Percentiles rank a stretch among this genome's conserved stretches.
These are phyloP conservation scores for Archips xylosteana DNA, from an alignment of 2,888 invertebrate genomes.

Conservation along the genomic window DNA sequence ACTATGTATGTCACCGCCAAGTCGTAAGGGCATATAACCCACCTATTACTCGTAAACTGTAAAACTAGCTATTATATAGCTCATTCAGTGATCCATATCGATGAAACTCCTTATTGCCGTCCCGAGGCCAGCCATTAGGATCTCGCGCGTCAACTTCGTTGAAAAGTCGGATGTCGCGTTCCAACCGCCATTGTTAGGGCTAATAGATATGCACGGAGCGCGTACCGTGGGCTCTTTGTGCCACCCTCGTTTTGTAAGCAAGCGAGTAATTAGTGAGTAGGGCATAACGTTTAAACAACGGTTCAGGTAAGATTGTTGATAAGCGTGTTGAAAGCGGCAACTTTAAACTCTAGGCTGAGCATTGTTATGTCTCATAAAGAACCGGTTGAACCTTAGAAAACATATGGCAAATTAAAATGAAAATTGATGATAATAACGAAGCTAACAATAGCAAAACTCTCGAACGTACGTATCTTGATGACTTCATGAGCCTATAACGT, in stretches of 20 bases:
- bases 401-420: neutral
- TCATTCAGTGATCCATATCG: constrained; percentile 32
- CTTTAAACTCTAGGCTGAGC: constrained; percentile 1
- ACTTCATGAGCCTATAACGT: constrained; percentile 5
- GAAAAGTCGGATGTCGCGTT: constrained; percentile 18
- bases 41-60: constrained; percentile 14
- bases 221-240: constrained; percentile 36
- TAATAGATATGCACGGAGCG: constrained; percentile 40
- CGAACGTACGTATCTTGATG: constrained; percentile 4
- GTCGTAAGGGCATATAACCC: neutral
- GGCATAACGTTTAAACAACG: constrained; percentile 38
- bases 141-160: constrained; percentile 24
- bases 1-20: neutral
- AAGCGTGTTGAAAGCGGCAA: constrained; percentile 16
- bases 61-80: constrained; percentile 1
- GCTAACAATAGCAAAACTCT: constrained; percentile 11
- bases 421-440: neutral
- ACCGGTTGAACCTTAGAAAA: neutral
- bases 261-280: constrained; percentile 39
- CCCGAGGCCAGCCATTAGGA: constrained; percentile 31
- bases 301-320: constrained; percentile 9
- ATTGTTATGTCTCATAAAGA: neutral
- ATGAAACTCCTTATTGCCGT: constrained; percentile 31
- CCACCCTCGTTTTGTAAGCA: constrained; percentile 38
- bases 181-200: constrained; percentile 32